These are phyloP conservation scores for Pteropus rufus DNA, from an alignment of 2,797 vertebrate genomes.

Conservation along the genomic window DNA sequence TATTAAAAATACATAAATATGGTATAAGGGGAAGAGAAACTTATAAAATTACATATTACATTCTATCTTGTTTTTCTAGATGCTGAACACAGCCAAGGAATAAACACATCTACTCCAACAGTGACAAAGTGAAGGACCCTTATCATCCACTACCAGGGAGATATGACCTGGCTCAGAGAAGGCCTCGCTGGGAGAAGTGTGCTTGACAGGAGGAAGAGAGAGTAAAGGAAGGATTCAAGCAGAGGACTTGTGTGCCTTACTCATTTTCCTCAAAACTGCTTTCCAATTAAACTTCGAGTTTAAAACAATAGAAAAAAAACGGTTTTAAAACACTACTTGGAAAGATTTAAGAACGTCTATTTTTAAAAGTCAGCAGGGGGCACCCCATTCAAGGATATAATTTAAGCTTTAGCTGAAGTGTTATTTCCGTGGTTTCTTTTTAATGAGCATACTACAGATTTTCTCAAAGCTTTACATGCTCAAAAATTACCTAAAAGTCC, in stretches of 20 bases:
- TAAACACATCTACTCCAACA: neutral
- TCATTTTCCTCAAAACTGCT: neutral
- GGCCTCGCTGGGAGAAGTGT: neutral
- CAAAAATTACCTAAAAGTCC: neutral
- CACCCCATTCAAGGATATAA: neutral
- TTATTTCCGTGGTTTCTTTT: neutral
- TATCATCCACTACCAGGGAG: too few species aligned
- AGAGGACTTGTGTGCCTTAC: neutral
- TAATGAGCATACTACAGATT: neutral
- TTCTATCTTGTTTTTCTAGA: neutral
- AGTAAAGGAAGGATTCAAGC: neutral
- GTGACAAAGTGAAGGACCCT: neutral
- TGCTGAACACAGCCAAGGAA: neutral
- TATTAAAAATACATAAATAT: neutral
- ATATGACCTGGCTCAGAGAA: too few species aligned
- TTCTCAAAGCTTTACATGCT: neutral
- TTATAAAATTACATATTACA: neutral
- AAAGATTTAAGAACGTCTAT: neutral
- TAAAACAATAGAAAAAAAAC: neutral
- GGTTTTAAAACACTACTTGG: neutral
- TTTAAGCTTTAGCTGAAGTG: neutral
- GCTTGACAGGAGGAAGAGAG: neutral
- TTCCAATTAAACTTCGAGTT: neutral
- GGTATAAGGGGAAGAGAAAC: neutral
- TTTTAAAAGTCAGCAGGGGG: conserved; percentile 43